phyloP scores from a whole-genome alignment of 2,888 invertebrate species.

The Brenthis daphne region DNA sequence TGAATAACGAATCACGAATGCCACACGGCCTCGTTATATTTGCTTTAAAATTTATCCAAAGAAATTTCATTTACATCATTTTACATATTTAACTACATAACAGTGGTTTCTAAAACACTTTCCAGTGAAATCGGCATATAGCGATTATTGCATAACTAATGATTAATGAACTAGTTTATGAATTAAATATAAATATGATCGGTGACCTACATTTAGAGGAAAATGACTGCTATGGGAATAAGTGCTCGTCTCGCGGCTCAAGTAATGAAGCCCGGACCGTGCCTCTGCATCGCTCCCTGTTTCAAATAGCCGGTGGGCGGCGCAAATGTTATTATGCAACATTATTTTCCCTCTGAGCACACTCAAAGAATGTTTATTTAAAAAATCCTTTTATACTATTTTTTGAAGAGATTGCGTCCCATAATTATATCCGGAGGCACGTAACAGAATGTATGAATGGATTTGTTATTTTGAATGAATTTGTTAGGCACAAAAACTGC shows the following conservation, averaged over 20 bases:
- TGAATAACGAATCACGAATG: constrained; percentile 24
- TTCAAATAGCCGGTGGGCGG: constrained; percentile 23
- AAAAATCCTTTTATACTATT: background rate
- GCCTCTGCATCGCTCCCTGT: constrained; percentile 28
- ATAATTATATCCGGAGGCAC: background rate
- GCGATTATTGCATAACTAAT: constrained; percentile 43
- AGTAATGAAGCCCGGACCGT: constrained; percentile 26
- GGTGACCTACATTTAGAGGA: constrained; percentile 34
- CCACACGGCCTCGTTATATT: constrained; percentile 27
- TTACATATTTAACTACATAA: constrained; percentile 42
- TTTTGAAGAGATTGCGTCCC: background rate
- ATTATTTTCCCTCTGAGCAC: constrained; percentile 15
- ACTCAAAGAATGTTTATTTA: constrained; percentile 23
- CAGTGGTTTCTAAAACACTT: constrained; percentile 50
- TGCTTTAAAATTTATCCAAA: constrained; percentile 31
- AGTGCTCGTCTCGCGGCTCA: constrained; percentile 9
- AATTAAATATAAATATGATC: constrained; percentile 42
- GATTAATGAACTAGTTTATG: constrained; percentile 55
- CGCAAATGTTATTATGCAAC: constrained; percentile 20
- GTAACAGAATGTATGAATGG: background rate
- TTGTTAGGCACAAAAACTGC: background rate
- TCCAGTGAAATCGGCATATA: constrained; percentile 46
- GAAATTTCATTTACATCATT: constrained; percentile 40
- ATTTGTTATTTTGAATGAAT: background rate
- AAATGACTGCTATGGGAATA: constrained; percentile 28